Conservation (phyloP, 2,888 invertebrate genomes). For the Loripinus fragilis region DNA sequence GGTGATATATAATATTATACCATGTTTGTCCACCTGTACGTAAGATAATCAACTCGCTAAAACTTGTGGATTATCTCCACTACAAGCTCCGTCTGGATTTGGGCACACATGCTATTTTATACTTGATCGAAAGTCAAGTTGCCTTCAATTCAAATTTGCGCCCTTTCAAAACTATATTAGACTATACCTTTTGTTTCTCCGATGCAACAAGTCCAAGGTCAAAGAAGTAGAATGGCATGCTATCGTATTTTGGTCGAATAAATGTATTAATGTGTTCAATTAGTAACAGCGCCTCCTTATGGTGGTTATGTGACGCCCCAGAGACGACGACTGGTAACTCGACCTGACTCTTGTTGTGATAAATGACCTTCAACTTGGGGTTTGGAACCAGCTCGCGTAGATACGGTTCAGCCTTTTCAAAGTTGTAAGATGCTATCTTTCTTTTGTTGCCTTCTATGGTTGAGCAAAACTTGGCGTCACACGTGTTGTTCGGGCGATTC, state of each 20-base stretch:
- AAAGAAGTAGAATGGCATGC: not conserved
- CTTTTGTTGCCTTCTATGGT: not conserved
- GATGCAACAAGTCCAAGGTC: not conserved
- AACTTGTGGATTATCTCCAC: too few species aligned
- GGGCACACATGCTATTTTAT: too few species aligned
- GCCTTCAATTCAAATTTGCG: too few species aligned
- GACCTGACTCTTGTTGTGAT: too few species aligned
- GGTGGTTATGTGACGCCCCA: not conserved
- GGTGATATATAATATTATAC: too few species aligned
- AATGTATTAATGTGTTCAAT: not conserved
- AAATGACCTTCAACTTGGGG: not conserved
- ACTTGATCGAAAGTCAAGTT: too few species aligned
- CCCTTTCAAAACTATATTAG: too few species aligned
- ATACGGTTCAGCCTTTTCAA: not conserved
- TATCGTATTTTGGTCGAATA: not conserved
- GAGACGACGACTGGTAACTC: not conserved
- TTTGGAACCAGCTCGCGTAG: not conserved
- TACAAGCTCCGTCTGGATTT: too few species aligned
- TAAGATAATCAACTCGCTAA: too few species aligned
- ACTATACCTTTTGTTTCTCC: too few species aligned
- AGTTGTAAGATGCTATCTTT: slow-evolving; percentile 3
- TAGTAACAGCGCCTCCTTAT: not conserved
- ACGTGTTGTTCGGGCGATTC: too few species aligned
- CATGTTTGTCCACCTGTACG: too few species aligned
- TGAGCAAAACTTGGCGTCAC: not conserved